These are phyloP conservation scores for Hecatera dysodea DNA, from an alignment of 2,888 invertebrate genomes.

Conservation along the genomic window DNA sequence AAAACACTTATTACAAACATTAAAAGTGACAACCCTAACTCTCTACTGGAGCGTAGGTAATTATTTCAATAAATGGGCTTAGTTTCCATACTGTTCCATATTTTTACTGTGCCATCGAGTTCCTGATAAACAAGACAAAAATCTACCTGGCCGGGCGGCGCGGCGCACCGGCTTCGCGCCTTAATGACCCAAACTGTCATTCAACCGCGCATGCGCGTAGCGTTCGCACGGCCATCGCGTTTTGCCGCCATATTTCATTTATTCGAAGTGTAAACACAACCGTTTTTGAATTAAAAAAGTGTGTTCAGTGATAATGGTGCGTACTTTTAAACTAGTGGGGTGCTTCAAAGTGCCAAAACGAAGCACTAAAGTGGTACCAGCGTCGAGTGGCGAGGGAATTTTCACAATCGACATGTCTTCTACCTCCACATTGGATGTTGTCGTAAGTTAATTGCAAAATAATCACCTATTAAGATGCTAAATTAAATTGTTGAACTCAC, in stretches of 20 bases:
- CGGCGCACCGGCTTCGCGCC: conserved; percentile 72
- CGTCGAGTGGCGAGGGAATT: conserved; percentile 78
- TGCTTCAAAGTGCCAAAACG: conserved; percentile 84
- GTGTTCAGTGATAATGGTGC: conserved; percentile 79
- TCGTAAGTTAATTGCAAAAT: conserved; percentile 77
- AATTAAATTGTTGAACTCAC: conserved; percentile 29
- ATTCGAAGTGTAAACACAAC: conserved; percentile 58
- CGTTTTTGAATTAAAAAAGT: conserved; percentile 66
- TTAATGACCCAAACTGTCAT: conserved; percentile 85
- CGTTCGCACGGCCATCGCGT: conserved; percentile 78
- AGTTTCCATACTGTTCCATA: no score
- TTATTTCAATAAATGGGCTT: no score
- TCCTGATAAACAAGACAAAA: conserved; percentile 58
- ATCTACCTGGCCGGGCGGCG: conserved; percentile 75
- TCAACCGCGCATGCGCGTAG: conserved; percentile 77
- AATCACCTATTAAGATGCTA: conserved; percentile 39
- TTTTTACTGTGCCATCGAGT: no score
- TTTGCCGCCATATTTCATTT: conserved; percentile 63
- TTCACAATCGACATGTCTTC: conserved; percentile 85
- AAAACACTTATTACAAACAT: no score
- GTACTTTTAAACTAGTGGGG: conserved; percentile 80
- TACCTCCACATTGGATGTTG: conserved; percentile 84
- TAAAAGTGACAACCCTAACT: no score
- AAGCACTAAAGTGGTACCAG: conserved; percentile 82
- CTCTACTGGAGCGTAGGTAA: no score